These are phyloP conservation scores for Lagopus leucura DNA, from an alignment of 2,113 vertebrate genomes.

Conservation along the genomic window DNA sequence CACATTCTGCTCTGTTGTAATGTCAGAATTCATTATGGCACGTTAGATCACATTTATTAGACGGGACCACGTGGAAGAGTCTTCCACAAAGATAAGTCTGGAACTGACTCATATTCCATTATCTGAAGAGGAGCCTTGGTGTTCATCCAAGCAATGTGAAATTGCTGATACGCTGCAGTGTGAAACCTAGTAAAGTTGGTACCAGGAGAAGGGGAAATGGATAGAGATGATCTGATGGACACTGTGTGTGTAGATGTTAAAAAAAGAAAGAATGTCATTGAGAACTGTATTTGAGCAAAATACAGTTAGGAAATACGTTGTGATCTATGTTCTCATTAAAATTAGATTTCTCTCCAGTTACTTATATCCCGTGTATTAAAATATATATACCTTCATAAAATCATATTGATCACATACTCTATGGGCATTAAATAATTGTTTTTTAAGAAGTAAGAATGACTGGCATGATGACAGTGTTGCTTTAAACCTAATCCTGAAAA, in stretches of 20 bases:
- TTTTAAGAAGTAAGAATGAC: neutral
- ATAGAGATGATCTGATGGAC: neutral
- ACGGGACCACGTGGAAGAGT: neutral
- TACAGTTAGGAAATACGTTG: neutral
- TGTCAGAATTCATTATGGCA: neutral
- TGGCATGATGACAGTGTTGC: neutral
- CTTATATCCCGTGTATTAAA: neutral
- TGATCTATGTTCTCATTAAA: neutral
- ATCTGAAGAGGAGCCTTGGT: neutral
- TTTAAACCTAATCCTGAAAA: neutral
- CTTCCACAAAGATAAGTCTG: neutral
- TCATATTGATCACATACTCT: neutral
- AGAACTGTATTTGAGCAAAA: neutral
- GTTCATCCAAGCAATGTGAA: neutral
- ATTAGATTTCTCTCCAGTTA: neutral
- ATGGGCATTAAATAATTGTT: neutral
- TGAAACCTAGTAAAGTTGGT: neutral
- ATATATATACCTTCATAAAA: neutral
- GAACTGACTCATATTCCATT: neutral
- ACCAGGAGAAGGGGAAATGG: neutral
- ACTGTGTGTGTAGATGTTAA: neutral
- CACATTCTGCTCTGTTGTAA: neutral
- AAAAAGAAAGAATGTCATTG: neutral
- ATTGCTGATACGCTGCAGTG: neutral
- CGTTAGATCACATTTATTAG: neutral